A percentile compares a stretch with the other conserved stretches of the same genome.
These are phyloP conservation scores for Azorinus chamasolen DNA, from an alignment of 2,888 invertebrate genomes.

Conservation along the genomic window DNA sequence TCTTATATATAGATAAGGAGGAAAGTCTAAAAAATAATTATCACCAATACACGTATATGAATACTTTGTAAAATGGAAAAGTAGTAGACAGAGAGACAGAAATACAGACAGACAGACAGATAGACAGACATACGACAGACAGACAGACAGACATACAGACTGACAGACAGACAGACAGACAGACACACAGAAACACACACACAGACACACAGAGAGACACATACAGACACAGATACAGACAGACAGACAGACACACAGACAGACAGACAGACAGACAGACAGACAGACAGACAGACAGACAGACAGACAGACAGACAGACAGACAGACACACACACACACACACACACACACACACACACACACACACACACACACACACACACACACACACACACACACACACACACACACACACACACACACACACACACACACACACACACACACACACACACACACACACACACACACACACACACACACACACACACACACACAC, in stretches of 20 bases:
- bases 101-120: constrained; percentile 7
- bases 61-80: no score
- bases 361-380: constrained; percentile 6
- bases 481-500: not conserved
- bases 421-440: constrained; percentile 2
- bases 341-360: constrained; percentile 6
- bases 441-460: not conserved
- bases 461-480: not conserved
- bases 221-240: no score
- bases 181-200: no score
- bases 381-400: constrained; percentile 6
- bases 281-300: constrained; percentile 14
- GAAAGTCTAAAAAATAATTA: no score
- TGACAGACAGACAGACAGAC: no score
- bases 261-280: constrained; percentile 14
- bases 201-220: no score
- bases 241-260: no score
- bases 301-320: constrained; percentile 14
- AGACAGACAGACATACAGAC: no score
- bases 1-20: no score
- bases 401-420: constrained; percentile 1
- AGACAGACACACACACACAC: constrained; percentile 6
- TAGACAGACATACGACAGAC: no score
- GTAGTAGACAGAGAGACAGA: constrained; percentile 6
- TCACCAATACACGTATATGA: no score